These are phyloP conservation scores for Calameuta filiformis DNA, from an alignment of 2,888 invertebrate genomes.

Conservation along the genomic window DNA sequence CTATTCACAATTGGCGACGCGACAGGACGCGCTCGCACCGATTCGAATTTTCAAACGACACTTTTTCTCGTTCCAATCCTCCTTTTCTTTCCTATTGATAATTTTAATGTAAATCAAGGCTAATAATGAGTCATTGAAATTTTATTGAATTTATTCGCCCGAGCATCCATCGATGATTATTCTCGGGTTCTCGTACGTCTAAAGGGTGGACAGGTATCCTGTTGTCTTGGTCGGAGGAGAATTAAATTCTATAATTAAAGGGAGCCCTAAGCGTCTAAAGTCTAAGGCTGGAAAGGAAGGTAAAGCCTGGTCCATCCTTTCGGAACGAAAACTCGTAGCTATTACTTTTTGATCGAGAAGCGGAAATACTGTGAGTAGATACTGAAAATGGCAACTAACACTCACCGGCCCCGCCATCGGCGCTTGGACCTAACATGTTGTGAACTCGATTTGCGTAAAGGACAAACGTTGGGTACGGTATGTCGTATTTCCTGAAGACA, in stretches of 20 bases:
- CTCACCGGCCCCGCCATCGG: constrained; percentile 89
- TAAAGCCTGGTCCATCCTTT: not conserved
- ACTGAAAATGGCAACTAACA: constrained; percentile 52
- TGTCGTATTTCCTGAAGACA: constrained; percentile 84
- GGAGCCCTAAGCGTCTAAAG: not conserved
- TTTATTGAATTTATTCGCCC: not conserved
- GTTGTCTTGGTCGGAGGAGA: not conserved
- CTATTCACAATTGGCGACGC: constrained; percentile 42
- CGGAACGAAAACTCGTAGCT: constrained; percentile 74
- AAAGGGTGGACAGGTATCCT: not conserved
- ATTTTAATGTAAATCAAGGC: not conserved
- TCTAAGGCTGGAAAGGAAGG: not conserved
- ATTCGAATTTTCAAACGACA: not conserved
- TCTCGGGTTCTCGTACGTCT: not conserved
- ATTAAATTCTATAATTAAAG: not conserved
- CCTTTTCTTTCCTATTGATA: not conserved
- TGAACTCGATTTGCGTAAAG: constrained; percentile 93
- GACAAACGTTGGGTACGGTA: constrained; percentile 94
- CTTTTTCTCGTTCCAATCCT: not conserved
- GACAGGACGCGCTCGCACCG: not conserved
- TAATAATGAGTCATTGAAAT: not conserved
- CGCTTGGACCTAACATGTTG: constrained; percentile 93
- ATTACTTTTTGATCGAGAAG: constrained; percentile 86
- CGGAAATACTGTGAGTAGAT: constrained; percentile 74
- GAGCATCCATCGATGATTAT: not conserved